Evolutionary conservation across 2,113 vertebrate species (phyloP), one percentile per base, ranked within the genome.

Genomic region (Sander lucioperca): DNA sequence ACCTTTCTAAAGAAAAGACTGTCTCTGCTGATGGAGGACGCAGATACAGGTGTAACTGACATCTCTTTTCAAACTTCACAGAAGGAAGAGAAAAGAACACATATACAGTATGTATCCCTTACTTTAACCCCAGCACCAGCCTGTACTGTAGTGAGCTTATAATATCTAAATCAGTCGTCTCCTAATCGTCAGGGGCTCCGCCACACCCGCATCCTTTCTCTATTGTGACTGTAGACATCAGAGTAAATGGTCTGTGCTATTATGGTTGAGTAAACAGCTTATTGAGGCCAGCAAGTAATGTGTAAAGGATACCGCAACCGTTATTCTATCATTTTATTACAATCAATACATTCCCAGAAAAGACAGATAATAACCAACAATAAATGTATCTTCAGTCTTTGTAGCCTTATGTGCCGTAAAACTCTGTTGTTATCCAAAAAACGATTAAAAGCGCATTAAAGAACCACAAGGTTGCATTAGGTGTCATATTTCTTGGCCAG

Each of bases 41-140:
- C 4, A 5, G 82, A 89, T 86, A 77, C 63, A 62, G 53, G 45
- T 66, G 47, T 88, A 86, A 85, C 54, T 78, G 84, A 67, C 63
- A 80, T 23, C 61, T 67, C 6, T 77, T 79, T 68, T 77, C 69
- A 33, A 53, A 47, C n/a, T 18, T 16, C 15, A 54, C 48, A 25
- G 53, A 58, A 36, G n/a, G 15, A 45, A 30, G 25, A 74, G 61
- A 23, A 64, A 58, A 43, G 45, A 80, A 39, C 2, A 39, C 39
- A 2, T 39, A 2, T 39, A 10, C 39, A 39, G 39, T 10, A 39
- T 39, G 36, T 2, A 39, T 10, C 39, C 9, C 39, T 10, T 39
- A 2, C 39, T 39, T 39, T 39, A 68, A 71, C 72, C 8, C 36
- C 33, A 15, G 16, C 51, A 12, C 18, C 50, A 12, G 15, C 25